Percentiles rank a stretch among this genome's conserved stretches.
These are phyloP conservation scores for Dolomedes plantarius DNA, from an alignment of 2,888 invertebrate genomes.

Conservation along the genomic window DNA sequence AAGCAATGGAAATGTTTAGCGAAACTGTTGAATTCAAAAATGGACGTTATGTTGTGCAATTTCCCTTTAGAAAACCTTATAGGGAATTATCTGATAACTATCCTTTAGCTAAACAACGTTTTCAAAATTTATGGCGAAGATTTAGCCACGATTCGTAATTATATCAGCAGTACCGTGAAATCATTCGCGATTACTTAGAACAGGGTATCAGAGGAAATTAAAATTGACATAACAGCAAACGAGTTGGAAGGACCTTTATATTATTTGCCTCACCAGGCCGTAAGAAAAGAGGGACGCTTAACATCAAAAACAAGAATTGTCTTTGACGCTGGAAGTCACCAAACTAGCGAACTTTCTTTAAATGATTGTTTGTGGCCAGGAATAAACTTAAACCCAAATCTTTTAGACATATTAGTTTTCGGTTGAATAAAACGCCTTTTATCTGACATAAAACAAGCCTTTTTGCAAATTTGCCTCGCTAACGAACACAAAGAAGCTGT, in stretches of 20 bases:
- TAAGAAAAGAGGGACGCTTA: too few relatives aligned
- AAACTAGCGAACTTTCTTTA: conserved; percentile 12
- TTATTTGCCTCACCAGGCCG: too few relatives aligned
- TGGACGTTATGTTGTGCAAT: neutral
- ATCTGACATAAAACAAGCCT: neutral
- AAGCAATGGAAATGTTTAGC: neutral
- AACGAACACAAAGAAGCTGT: too few relatives aligned
- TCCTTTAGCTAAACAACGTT: neutral
- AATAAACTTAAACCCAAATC: too few relatives aligned
- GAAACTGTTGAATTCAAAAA: neutral
- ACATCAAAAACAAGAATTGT: neutral
- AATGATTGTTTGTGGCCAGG: conserved; percentile 11
- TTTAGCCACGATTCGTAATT: neutral
- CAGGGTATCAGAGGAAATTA: neutral
- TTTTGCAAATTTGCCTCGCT: neutral
- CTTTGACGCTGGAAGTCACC: conserved; percentile 13
- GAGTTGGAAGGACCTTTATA: neutral
- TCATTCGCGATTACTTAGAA: neutral
- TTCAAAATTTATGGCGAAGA: neutral
- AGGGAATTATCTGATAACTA: neutral
- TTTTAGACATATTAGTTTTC: too few relatives aligned
- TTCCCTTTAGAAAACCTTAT: neutral
- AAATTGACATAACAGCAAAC: neutral
- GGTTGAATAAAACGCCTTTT: neutral
- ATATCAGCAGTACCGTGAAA: neutral